Evolutionary conservation across 2,797 vertebrate species (phyloP), one percentile per base, ranked within the genome.

Genomic region (Aulostomus chinensis): DNA sequence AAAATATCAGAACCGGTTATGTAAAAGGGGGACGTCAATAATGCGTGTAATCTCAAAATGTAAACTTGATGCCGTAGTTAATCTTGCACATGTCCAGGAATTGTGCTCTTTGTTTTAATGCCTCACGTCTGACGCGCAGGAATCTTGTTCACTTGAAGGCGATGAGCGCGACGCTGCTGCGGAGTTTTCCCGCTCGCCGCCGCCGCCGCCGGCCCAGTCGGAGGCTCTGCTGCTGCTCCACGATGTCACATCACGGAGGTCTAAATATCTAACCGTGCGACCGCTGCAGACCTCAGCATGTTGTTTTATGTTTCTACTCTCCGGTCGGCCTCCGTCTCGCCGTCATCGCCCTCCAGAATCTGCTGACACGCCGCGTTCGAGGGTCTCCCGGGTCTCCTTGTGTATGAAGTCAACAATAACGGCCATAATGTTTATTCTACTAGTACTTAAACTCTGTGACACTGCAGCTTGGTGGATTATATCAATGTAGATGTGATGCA

Each of bases 401-500:
- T 83, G 69, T 68, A 76, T 62, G 49, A 67, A 68, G 48, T 58
- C 12, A 31, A 69, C 71, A 64, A 56, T 80, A 69, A 78, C 64
- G 73, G 75, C 69, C 72, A 64, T 74, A 36, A 67, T 73, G 76
- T 85, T 84, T 83, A 82, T 75, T 61, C 75, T 60, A 50, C 68
- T 83, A 61, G 66, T 64, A 81, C 59, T 58, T 47, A 71, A 67
- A 70, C 67, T 80, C 79, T 77, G 78, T 84, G 81, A 81, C 81
- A 81, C 84, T 83, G 80, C 85, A 86, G 86, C 81, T 84, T 88
- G 83, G 83, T 89, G 80, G 85, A 85, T 79, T 83, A 87, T 88
- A 82, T 83, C 67, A 77, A 81, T 87, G 82, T 91, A 83, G 59
- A 88, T 67, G 85, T 89, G 87, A 83, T 90, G 91, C 91, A 93